Base-by-base conservation (phyloP, 2,888 invertebrate species). In the Plutella xylostella region DNA sequence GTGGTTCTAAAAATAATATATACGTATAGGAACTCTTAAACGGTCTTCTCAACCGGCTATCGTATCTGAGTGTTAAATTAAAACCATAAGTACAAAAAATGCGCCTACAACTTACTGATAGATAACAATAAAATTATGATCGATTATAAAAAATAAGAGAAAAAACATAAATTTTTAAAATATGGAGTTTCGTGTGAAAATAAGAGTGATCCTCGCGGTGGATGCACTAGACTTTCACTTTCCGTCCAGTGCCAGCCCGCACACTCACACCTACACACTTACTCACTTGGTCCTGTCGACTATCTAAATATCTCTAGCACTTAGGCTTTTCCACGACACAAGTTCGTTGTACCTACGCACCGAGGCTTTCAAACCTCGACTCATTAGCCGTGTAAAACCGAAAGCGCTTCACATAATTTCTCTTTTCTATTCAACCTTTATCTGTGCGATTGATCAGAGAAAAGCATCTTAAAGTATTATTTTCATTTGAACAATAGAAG, bases 211-310 rank as follows among this genome's bases (percentile, higher is more conserved):
- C 34, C 34, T 33, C 18, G 43, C 22, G 21, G 34, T 34, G 21
- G 21, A 43, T 33, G 43, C 43, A 33, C 28, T 21, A 53, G 55
- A 55, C 59, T 60, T 60, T 60, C 59, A 60, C 59, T 60, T 60
- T 54, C 53, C 48, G 46, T 19, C 19, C 18, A 3, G 11, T 15
- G 11, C 7, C 17, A 11, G 19, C 19, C 3, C 41, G 30, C 21
- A 14, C 14, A 12, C 12, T n/a, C 12, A 20, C 14, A 39, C 14
- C 15, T 21, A n/a, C 34, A n/a, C 20, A n/a, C n/a, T n/a, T n/a
- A n/a, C n/a, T n/a, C n/a, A n/a, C n/a, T n/a, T n/a, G n/a, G n/a
- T n/a, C n/a, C n/a, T n/a, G n/a, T n/a, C n/a, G n/a, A n/a, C n/a
- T n/a, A n/a, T n/a, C n/a, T n/a, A n/a, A n/a, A n/a, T n/a, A n/a